A percentile compares a stretch with the other conserved stretches of the same genome.
Conservation (phyloP, 2,797 vertebrate species). For the Neosilurus mollespiculum region DNA sequence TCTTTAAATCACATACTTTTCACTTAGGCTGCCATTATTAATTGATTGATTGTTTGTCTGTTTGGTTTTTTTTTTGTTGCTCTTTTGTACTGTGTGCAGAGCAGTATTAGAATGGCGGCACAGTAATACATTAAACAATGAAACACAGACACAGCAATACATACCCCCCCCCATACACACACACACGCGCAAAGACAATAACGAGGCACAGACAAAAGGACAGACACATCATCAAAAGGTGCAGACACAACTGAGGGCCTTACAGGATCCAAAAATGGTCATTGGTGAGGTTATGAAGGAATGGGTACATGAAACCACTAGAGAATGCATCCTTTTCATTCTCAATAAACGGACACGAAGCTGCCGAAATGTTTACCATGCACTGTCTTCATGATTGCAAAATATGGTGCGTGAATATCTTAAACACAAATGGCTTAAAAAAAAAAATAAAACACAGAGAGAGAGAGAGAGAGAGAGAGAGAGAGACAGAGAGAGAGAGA, state of each 20-base stretch:
- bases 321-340: background rate
- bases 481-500: too few relatives aligned
- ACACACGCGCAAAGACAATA: background rate
- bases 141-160: conserved; percentile 40
- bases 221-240: conserved; percentile 35
- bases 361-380: conserved; percentile 32
- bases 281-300: background rate
- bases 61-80: conserved; percentile 8
- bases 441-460: background rate
- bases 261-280: conserved; percentile 16
- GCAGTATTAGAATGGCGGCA: conserved; percentile 14
- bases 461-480: too few relatives aligned
- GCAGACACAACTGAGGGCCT: conserved; percentile 26
- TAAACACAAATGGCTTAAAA: background rate
- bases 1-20: conserved; percentile 39
- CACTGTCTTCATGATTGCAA: background rate
- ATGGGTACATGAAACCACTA: conserved; percentile 13
- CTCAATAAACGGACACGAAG: conserved; percentile 4
- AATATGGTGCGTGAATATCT: background rate
- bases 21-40: conserved; percentile 26
- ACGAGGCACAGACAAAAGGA: conserved; percentile 31
- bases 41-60: background rate
- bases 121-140: conserved; percentile 48
- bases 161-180: conserved; percentile 25
- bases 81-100: conserved; percentile 24